Evolutionary conservation across 92 coral and sea anemone genomes (phyloP), one percentile per base, ranked within the genome.

Genomic region (Porites lobata): DNA sequence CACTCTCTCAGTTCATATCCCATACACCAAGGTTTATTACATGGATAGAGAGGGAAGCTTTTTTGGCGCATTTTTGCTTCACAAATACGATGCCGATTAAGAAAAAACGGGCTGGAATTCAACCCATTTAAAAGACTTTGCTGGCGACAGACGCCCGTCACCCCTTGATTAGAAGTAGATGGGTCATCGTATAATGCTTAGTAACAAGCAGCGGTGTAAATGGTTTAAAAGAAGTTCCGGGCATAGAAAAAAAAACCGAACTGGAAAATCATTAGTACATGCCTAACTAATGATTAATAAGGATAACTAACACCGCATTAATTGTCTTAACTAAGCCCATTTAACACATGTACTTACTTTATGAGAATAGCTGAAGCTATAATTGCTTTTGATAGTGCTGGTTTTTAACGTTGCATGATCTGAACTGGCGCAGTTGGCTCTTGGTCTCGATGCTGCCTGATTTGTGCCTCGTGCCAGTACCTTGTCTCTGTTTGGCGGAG

Each of bases 41-140:
- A 74, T 87, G 79, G 86, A 88, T 26, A 14, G 38, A 1, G 65
- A 65, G 13, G 93, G 88, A 22, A 90, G 92, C 61, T 96, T 88
- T 78, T 96, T 96, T 74, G 98, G 99, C 7, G 93, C 95, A 0
- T 91, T 95, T 75, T 52, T 96, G 88, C 57, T 96, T 38, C 92
- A 89, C 13, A 8, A 24, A 32, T 38, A 38, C 47, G 47, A 38
- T 38, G 56, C 71, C 68, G 52, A 32, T 26, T 82, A 69, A 1
- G 67, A 20, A 50, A 22, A 18, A 24, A 43, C 7, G 18, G 67
- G 52, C 21, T 11, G 17, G 6, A n/a, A 63, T 12, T 20, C 10
- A 12, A 21, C 66, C 65, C 43, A 18, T 20, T 8, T 12, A 12
- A 21, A 15, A 6, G 15, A 56, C 4, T 56, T 38, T 4, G 47